Evolutionary conservation across 2,888 invertebrate genomes (phyloP).

Genomic region (Hesperia comma): DNA sequence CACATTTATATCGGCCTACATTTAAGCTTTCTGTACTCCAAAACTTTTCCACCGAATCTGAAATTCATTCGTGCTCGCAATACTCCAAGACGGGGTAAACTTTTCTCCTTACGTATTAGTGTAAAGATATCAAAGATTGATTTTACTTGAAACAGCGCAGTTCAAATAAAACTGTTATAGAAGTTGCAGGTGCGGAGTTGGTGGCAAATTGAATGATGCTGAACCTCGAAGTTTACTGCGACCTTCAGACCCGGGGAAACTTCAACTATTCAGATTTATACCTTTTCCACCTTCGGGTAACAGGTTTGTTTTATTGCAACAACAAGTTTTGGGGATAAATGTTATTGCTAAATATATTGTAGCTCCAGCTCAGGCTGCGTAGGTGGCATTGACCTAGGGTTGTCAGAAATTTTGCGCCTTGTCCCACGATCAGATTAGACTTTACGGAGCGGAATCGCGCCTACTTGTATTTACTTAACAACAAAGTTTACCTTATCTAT

Average conservation of each 20-base stretch:
- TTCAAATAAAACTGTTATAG: slow-evolving; percentile 12
- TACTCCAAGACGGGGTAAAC: not conserved
- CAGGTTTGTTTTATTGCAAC: slow-evolving; percentile 3
- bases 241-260: slow-evolving; percentile 12
- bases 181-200: slow-evolving; percentile 23
- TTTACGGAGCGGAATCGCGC: too few relatives aligned
- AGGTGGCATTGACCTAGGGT: too few relatives aligned
- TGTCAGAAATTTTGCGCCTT: too few relatives aligned
- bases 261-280: slow-evolving; percentile 5
- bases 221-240: slow-evolving; percentile 19
- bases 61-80: not conserved
- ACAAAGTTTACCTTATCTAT: too few relatives aligned
- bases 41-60: not conserved
- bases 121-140: slow-evolving; percentile 4
- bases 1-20: too few relatives aligned
- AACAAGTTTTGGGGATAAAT: slow-evolving; percentile 4
- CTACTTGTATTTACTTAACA: too few relatives aligned
- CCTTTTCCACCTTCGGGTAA: slow-evolving; percentile 4
- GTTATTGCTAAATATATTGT: slow-evolving; percentile 1
- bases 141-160: not conserved
- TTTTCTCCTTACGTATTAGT: slow-evolving; percentile 1
- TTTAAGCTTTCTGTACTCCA: too few relatives aligned
- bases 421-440: too few relatives aligned
- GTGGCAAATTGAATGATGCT: slow-evolving; percentile 28
- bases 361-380: too few relatives aligned